Conservation (phyloP, 2,888 invertebrate species). For the Sicus ferrugineus region DNA sequence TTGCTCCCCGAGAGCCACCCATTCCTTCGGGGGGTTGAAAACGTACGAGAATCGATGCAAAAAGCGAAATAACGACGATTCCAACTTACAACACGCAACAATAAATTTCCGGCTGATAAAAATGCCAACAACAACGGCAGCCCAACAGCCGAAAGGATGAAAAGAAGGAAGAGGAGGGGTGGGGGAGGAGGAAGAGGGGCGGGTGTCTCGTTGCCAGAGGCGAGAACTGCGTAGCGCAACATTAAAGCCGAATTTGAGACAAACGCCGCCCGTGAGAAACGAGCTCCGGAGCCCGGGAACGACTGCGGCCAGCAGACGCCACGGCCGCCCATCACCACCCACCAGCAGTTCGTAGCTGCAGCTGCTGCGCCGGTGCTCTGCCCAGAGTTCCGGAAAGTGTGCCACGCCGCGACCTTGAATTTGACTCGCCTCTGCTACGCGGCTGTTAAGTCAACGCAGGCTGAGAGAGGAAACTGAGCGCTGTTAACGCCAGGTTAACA, state of each 20-base stretch:
- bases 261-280: neutral
- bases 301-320: neutral
- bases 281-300: neutral
- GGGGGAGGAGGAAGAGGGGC: neutral
- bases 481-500: neutral
- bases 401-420: slow-evolving; percentile 39
- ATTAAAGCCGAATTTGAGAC: neutral
- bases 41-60: no score
- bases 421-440: slow-evolving; percentile 22
- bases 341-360: neutral
- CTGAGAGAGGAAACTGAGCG: neutral
- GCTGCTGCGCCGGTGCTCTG: slow-evolving; percentile 4
- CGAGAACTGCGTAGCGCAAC: neutral
- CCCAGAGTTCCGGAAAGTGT: slow-evolving; percentile 18
- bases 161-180: neutral
- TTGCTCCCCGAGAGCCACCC: no score
- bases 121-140: neutral
- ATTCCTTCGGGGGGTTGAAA: no score
- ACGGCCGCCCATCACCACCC: neutral
- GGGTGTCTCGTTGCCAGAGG: neutral
- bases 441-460: neutral
- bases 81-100: neutral
- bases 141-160: neutral
- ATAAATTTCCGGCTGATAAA: neutral
- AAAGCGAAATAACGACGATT: slow-evolving; percentile 3